Base-by-base conservation (phyloP, 2,113 vertebrate species). In the Corythoichthys haematopterus region DNA sequence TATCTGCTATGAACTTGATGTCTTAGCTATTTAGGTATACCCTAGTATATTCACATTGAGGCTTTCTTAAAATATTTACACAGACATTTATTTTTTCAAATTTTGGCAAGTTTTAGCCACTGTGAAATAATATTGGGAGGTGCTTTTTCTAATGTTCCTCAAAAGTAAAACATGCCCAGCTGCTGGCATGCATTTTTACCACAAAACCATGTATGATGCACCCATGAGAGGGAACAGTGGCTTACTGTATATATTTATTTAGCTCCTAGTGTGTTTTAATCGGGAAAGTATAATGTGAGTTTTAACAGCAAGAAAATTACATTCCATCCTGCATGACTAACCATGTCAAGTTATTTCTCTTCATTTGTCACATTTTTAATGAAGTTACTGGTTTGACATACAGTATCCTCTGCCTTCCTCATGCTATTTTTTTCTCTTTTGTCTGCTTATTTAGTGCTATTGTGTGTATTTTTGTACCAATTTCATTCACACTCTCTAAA, bases 1-100 rank as follows among this genome's bases (percentile, higher is more conserved):
- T 84, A 64, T 76, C 77, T 82, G 60, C 75, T 83, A 84, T 80
- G 70, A 76, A 79, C 73, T 69, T 77, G 72, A 81, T 85, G 78
- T 90, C 84, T 88, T 90, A 76, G 87, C 75, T 83, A 73, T 83
- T 85, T 79, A 86, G 81, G 73, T 82, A 80, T 77, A 80, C 60
- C 84, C 73, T 79, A 74, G 80, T 87, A 70, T 84, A 75, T 81
- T 87, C 63, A 75, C 86, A 77, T 85, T 83, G 78, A 87, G 85
- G 79, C 78, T 89, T 86, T 90, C 82, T 83, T 88, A 85, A 83
- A 71, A 63, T 74, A 70, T 82, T 37, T 1, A 80, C 72, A 80
- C 66, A 83, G 75, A 82, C 75, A 56, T 86, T 86, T 88, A 82
- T 89, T 89, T 88, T 89, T 84, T 69, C 81, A 87, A 81, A 85